phyloP scores from a whole-genome alignment of 2,888 invertebrate genomes.

The Euzetes globulus region DNA sequence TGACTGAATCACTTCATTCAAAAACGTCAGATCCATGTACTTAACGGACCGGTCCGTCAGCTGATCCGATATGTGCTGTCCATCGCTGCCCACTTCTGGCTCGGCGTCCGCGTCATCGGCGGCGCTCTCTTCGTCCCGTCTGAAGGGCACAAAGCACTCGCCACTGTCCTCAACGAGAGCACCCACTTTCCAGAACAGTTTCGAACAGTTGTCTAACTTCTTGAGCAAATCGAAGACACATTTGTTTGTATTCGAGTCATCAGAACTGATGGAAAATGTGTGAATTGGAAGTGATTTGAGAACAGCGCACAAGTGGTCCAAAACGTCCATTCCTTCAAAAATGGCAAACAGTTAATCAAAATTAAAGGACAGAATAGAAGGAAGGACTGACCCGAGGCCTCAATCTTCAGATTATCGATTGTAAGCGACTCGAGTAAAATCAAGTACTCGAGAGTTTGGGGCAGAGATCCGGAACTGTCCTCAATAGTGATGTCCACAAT shows the following conservation, averaged over 20 bases:
- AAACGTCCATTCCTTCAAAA: conserved; percentile 1
- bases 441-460: conserved; percentile 26
- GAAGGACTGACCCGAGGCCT: conserved; percentile 20
- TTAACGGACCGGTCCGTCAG: neutral
- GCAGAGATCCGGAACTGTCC: neutral
- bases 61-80: neutral
- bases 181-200: conserved; percentile 32
- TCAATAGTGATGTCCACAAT: conserved; percentile 33
- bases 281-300: conserved; percentile 21
- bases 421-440: conserved; percentile 16
- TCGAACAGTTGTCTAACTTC: conserved; percentile 17
- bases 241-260: conserved; percentile 34
- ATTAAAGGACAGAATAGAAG: neutral
- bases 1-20: conserved; percentile 30
- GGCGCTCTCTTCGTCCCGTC: neutral
- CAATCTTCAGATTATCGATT: conserved; percentile 29
- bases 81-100: neutral
- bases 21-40: conserved; percentile 30
- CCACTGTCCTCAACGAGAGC: conserved; percentile 36
- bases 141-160: conserved; percentile 36
- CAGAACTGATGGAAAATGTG: conserved; percentile 12
- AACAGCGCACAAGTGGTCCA: conserved; percentile 18
- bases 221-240: conserved; percentile 31
- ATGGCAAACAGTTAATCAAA: neutral
- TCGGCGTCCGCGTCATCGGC: conserved; percentile 17